Evolutionary conservation across 1,140 invertebrate genomes (phyloP), one percentile per base, ranked within the genome.

Genomic region (Leptopilina clavipes): DNA sequence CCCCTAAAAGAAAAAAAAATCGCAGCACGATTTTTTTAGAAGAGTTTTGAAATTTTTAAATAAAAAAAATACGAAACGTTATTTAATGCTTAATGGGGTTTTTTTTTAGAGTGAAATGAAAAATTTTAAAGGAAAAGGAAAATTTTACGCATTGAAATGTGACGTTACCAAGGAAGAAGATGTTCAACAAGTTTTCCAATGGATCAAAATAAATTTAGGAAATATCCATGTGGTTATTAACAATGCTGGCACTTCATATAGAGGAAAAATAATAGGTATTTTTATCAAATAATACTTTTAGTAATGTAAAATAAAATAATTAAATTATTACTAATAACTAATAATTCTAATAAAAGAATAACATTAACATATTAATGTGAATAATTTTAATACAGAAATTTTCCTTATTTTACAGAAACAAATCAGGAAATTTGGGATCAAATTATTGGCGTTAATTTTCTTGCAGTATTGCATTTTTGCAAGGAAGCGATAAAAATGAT

Each of bases 101-200:
- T 18, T 44, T 44, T 17, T 72, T 14, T 22, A 77, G 76, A 56
- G 73, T 18, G 45, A 40, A 1, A 77, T 77, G 48, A 77, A 74
- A 22, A 25, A 56, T 18, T 14, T 17, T 1, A 25, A 54, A 19
- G 71, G 37, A 18, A 70, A 65, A 8, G 76, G 76, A 19, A 43
- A 43, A 59, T 77, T 77, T 25, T 59, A 77, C 14, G 25, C 76
- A 3, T n/a, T 77, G 37, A 56, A 73, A 43, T 77, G 76, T 44
- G 76, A 77, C 11, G 12, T 77, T 54, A 12, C 76, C 1, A 44
- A 74, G 1, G 76, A 77, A 43, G 72, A 73, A 8, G 17, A 74
- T 18, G 76, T 77, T 3, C 52, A 40, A 3, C 25, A 56, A 44
- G 59, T 31, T 11, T 77, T 77, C n/a, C 45, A 74, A 1, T 52